Evolutionary conservation across 2,113 vertebrate genomes (phyloP).

Genomic region (Glaucomys volans): DNA sequence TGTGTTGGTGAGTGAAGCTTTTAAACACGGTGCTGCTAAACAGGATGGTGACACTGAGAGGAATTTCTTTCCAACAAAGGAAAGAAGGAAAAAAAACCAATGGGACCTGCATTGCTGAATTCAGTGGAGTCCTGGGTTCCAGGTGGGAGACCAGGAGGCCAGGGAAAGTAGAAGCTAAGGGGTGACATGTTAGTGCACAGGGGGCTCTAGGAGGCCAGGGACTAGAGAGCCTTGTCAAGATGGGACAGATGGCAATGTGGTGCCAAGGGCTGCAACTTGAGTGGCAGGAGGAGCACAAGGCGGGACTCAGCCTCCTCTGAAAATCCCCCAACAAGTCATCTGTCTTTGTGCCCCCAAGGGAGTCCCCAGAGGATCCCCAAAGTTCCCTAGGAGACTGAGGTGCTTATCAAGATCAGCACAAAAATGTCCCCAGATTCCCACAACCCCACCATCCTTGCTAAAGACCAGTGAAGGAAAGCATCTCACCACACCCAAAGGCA

Average conservation of each 20-base stretch:
- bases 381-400: background rate
- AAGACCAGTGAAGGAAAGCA: background rate
- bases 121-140: background rate
- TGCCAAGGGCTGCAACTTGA: background rate
- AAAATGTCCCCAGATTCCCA: background rate
- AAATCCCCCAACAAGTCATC: background rate
- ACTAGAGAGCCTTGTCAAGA: too few relatives aligned
- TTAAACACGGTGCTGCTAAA: background rate
- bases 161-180: background rate
- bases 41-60: background rate
- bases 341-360: background rate
- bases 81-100: background rate
- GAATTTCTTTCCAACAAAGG: background rate
- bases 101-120: background rate
- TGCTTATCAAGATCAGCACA: background rate
- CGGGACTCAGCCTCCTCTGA: background rate
- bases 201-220: background rate
- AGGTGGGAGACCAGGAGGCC: background rate
- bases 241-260: background rate
- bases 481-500: background rate
- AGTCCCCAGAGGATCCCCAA: background rate
- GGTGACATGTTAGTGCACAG: background rate
- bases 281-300: background rate
- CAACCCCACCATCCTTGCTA: background rate
- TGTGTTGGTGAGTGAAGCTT: background rate